Base-by-base conservation (phyloP, 2,888 invertebrate species). In the Drosophila nigritarsus region DNA sequence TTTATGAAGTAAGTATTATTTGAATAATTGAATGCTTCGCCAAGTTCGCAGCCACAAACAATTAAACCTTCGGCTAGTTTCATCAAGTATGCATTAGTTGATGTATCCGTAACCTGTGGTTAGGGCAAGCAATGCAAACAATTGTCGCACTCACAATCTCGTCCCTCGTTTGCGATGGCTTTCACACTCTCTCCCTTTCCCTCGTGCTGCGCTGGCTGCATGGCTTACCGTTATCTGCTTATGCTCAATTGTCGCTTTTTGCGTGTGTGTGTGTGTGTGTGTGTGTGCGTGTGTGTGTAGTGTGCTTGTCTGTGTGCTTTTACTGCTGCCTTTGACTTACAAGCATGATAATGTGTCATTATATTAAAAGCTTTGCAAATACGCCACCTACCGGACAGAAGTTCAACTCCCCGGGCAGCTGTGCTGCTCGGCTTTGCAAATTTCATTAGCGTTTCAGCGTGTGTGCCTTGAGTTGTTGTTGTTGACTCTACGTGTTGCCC, bases 361-460 rank as follows among this genome's bases (percentile, higher is more conserved):
- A 89, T 82, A 89, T 87, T 90, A 88, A 91, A 89, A 91, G 90
- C 91, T 88, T 87, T 79, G 89, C 80, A 91, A 91, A 90, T 86
- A 89, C 73, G 80, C 86, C 84, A 79, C 69, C 84, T 77, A 73
- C 65, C 76, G 84, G 69, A 50, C 81, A 65, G 61, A 61, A 60
- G 81, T 66, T 72, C 53, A 80, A 81, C 75, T 80, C 78, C 74
- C 85, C 59, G 65, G 65, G 71, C 75, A 65, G 53, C 65, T 51
- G 51, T 55, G 62, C 56, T 59, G 65, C 65, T 69, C 50, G 64
- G 68, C 70, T 71, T 85, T 85, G 80, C 61, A 87, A 84, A 84
- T 85, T 84, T 84, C 84, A 84, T 84, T 84, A 84, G 80, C 84
- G 83, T 75, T 82, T 82, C 76, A 62, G 76, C 76, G 65, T 71